Evolutionary conservation across 1,140 invertebrate species (phyloP).

Genomic region (Diorhabda elongata): DNA sequence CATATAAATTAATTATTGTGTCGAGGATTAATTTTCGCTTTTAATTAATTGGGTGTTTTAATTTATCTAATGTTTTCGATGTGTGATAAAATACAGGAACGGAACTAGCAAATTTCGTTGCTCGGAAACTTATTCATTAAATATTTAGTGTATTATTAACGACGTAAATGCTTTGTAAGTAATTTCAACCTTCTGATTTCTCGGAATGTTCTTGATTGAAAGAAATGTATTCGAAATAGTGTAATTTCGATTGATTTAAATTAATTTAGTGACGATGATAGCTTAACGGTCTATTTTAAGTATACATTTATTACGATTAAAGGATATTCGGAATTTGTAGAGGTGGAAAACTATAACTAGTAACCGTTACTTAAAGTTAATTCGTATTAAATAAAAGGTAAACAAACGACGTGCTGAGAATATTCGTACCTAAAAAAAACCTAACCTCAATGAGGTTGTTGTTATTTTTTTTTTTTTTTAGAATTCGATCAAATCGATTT

Average conservation of each 20-base stretch:
- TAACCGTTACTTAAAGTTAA: too few species aligned
- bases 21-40: not conserved
- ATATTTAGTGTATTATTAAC: too few species aligned
- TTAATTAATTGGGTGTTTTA: conserved; percentile 3
- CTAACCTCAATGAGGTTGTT: too few species aligned
- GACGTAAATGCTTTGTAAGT: conserved; percentile 3
- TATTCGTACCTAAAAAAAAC: too few species aligned
- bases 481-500: too few species aligned
- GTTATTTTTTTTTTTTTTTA: too few species aligned
- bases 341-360: not conserved
- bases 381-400: too few species aligned
- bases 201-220: conserved; percentile 28
- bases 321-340: conserved; percentile 27
- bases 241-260: conserved; percentile 37
- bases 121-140: too few species aligned
- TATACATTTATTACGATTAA: conserved; percentile 36
- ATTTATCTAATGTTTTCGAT: not conserved
- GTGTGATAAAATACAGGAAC: not conserved
- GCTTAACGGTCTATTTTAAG: conserved; percentile 33
- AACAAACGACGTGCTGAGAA: too few species aligned
- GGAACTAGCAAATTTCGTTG: too few species aligned
- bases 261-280: conserved; percentile 29
- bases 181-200: conserved; percentile 20
- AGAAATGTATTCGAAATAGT: conserved; percentile 31
- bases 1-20: not conserved